Percentiles rank a stretch among this genome's conserved stretches.
Evolutionary conservation across 1,140 invertebrate genomes (phyloP).

Genomic region (Drosophila navojoa): DNA sequence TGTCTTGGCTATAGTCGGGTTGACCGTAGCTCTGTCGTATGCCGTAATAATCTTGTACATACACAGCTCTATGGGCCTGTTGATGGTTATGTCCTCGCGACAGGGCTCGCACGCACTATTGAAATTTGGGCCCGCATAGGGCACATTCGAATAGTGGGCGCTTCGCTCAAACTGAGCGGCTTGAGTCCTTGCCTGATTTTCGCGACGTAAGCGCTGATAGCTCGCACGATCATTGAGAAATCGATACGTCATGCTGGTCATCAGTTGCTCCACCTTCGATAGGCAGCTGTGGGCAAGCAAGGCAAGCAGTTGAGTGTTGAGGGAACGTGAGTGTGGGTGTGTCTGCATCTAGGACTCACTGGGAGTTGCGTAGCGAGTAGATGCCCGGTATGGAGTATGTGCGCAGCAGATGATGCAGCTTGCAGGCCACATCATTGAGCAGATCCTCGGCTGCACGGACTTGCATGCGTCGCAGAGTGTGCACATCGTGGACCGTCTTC

Average conservation of each 20-base stretch:
- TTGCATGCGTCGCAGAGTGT: conserved; percentile 41
- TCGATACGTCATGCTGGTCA: conserved; percentile 43
- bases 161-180: conserved; percentile 1
- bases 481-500: conserved; percentile 53
- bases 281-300: conserved; percentile 29
- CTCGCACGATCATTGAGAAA: conserved; percentile 39
- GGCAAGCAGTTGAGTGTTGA: no score
- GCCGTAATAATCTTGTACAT: conserved; percentile 41
- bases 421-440: conserved; percentile 45
- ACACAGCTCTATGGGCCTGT: conserved; percentile 18
- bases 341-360: conserved; percentile 21
- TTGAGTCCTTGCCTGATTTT: no score
- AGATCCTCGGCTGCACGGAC: conserved; percentile 58
- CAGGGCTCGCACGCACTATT: background rate
- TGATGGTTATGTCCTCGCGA: background rate
- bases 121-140: conserved; percentile 49
- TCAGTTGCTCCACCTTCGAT: conserved; percentile 46
- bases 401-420: conserved; percentile 48
- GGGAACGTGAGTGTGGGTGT: no score
- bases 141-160: conserved; percentile 17
- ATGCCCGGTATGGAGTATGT: conserved; percentile 52
- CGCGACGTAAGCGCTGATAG: background rate
- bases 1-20: background rate
- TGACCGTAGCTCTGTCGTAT: conserved; percentile 28
- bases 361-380: conserved; percentile 48